These are phyloP conservation scores for Scarus forsteni DNA, from an alignment of 2,797 vertebrate genomes.

Conservation along the genomic window DNA sequence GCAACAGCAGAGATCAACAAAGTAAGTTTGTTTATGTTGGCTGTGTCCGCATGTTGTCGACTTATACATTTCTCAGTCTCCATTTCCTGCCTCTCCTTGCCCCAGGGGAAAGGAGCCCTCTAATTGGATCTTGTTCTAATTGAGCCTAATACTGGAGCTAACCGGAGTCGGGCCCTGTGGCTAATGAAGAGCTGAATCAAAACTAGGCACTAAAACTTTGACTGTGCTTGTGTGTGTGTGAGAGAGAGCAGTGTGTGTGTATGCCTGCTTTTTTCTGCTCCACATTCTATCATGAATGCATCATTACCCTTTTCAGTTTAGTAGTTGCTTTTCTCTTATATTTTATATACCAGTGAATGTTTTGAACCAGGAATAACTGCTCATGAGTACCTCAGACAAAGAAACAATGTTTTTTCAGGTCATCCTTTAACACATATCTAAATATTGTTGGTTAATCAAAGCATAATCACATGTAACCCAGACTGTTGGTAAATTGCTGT, in stretches of 20 bases:
- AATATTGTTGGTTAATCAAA: neutral
- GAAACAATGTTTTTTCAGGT: conserved; percentile 2
- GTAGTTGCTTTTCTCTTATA: conserved; percentile 35
- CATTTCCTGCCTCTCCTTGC: conserved; percentile 99
- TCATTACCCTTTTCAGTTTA: conserved; percentile 54
- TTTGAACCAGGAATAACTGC: conserved; percentile 19
- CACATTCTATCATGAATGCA: conserved; percentile 58
- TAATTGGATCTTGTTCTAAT: conserved; percentile 99
- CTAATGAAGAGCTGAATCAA: conserved; percentile 97
- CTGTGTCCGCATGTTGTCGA: conserved; percentile 97
- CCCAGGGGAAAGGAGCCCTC: conserved; percentile 94
- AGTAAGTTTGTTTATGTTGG: conserved; percentile 99
- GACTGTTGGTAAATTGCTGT: too few species aligned
- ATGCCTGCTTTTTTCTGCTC: conserved; percentile 51
- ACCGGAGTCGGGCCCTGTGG: conserved; percentile 96
- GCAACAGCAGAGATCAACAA: conserved; percentile 99
- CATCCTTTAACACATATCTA: neutral
- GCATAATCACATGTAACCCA: neutral
- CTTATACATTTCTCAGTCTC: conserved; percentile 99
- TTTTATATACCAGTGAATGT: conserved; percentile 22
- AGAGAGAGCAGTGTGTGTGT: conserved; percentile 38
- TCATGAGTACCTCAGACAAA: neutral
- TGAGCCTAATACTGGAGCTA: conserved; percentile 99
- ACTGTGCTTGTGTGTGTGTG: conserved; percentile 75
- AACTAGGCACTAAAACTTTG: conserved; percentile 97